Base-by-base conservation (phyloP, 1,140 invertebrate genomes). In the Ephestia elutella region DNA sequence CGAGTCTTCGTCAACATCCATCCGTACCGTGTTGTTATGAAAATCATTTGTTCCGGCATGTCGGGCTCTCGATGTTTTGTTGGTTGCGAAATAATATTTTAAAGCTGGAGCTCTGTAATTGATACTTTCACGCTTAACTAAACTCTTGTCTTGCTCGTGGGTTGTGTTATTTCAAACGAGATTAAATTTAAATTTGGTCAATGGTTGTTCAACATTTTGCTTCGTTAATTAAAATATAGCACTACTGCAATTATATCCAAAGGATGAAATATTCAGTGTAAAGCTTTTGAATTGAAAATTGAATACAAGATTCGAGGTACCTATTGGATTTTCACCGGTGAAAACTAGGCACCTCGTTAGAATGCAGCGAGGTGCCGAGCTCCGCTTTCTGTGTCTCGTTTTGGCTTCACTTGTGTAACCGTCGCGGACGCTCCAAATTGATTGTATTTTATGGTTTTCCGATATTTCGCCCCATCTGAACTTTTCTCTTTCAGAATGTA, bases 11-110 rank as follows among this genome's bases (percentile, higher is more conserved):
- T 32, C 57, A 13, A 48, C 10, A 15, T 17, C 19, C 44, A 54
- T 38, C 57, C 51, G 48, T 20, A 30, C 19, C 30, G 48, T 54
- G 21, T 54, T 57, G 55, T 60, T 60, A 44, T 51, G 21, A 51
- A 56, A 51, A 60, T 49, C 38, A 55, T 35, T 60, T 54, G 48
- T 20, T 54, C 50, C 35, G 21, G 51, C 21, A 53, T 13, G 20
- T 25, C 19, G 50, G 21, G n/a, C 38, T 15, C 15, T 13, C 38
- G 15, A 44, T 10, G 5, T 44, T 44, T 44, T 15, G n/a, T 44
- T 32, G 30, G 3, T 44, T 15, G 38, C 2, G 5, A 44, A 44
- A 44, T 44, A 15, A 44, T 44, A 44, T 44, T 44, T 44, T 7
- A 17, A 44, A 44, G 38, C n/a, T 44, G 9, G 13, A 35, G 32